Conservation (phyloP, 2,113 vertebrate genomes). For the Cygnus atratus region DNA sequence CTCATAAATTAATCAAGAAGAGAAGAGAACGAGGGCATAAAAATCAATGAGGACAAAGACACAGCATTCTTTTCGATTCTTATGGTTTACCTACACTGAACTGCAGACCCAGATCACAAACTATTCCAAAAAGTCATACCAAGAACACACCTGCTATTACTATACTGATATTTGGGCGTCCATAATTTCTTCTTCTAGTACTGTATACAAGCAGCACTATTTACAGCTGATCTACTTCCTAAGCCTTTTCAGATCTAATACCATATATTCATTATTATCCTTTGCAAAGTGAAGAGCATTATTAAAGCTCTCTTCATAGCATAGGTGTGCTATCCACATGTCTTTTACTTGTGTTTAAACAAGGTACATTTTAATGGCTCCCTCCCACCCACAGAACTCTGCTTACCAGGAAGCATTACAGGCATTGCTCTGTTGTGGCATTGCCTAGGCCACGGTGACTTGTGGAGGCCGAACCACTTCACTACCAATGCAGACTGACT, state of each 20-base stretch:
- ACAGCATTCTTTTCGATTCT: neutral
- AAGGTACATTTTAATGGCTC: neutral
- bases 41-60: slow-evolving; percentile 28
- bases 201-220: neutral
- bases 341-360: neutral
- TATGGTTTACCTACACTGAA: neutral
- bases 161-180: neutral
- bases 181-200: neutral
- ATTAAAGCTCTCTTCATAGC: neutral
- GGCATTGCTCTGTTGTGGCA: neutral
- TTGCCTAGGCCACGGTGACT: neutral
- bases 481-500: neutral
- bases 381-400: neutral
- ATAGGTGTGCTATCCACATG: rapidly evolving
- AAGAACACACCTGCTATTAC: neutral
- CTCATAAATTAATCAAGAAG: slow-evolving; percentile 40
- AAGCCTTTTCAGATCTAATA: neutral
- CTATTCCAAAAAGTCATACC: neutral
- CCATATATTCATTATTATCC: neutral
- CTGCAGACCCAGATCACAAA: neutral
- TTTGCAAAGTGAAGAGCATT: neutral
- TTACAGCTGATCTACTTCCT: neutral
- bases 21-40: neutral
- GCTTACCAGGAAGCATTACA: neutral
- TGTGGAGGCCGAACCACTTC: no score